These are phyloP conservation scores for Netelia inedita DNA, from an alignment of 2,888 invertebrate species.

Conservation along the genomic window DNA sequence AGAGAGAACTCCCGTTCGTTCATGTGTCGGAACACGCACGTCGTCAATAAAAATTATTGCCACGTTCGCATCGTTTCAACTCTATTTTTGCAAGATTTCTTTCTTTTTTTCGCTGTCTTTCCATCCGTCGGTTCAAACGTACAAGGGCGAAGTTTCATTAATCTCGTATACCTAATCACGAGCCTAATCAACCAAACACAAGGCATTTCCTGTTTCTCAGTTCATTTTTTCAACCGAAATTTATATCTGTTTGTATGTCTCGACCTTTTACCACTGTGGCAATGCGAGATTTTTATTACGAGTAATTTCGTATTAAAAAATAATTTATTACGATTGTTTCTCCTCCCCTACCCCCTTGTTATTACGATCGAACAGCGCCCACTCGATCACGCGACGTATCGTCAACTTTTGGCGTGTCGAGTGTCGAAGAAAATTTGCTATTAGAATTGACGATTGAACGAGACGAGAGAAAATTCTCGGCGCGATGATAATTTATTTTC, in stretches of 20 bases:
- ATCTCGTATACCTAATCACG: slow-evolving; percentile 7
- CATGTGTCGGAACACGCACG: slow-evolving; percentile 7
- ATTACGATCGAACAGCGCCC: slow-evolving; percentile 15
- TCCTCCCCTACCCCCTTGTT: background rate
- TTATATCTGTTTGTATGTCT: background rate
- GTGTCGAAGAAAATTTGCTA: background rate
- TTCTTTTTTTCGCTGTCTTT: background rate
- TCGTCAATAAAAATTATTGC: slow-evolving; percentile 45
- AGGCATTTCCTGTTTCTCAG: slow-evolving; percentile 6
- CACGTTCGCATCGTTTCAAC: background rate
- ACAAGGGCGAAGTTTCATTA: slow-evolving; percentile 35
- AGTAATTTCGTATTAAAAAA: background rate
- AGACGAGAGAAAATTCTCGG: slow-evolving; percentile 6
- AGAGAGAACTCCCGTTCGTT: background rate
- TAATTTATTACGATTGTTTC: background rate
- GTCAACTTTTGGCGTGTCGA: slow-evolving; percentile 8
- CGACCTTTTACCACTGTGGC: background rate
- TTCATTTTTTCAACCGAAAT: background rate
- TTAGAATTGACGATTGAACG: background rate
- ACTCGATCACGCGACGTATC: background rate
- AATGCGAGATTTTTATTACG: background rate
- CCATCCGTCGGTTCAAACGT: slow-evolving; percentile 23
- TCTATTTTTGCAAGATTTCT: slow-evolving; percentile 32
- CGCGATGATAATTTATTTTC: background rate
- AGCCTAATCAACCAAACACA: slow-evolving; percentile 8